phyloP scores from a whole-genome alignment of 2,888 invertebrate species.

The Trimorus sp. region DNA sequence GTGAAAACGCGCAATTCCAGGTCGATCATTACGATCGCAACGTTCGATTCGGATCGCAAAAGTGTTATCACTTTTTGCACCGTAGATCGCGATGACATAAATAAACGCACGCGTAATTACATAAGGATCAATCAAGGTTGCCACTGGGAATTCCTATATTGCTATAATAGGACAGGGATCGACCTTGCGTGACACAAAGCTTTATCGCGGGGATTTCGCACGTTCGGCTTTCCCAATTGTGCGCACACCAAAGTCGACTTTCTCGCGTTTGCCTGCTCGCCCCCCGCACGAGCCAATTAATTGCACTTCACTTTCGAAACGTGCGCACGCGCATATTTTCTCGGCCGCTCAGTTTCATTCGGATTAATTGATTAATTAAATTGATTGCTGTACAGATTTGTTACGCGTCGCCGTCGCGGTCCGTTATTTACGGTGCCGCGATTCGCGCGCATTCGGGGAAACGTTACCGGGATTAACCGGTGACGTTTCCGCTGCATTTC shows the following conservation, averaged over 20 bases:
- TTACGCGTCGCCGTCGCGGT: slow-evolving; percentile 27
- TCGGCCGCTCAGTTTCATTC: slow-evolving; percentile 28
- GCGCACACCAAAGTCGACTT: slow-evolving; percentile 59
- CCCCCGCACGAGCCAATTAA: slow-evolving; percentile 52
- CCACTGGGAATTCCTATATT: slow-evolving; percentile 38
- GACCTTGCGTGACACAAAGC: slow-evolving; percentile 61
- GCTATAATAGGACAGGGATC: slow-evolving; percentile 50
- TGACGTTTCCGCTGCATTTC: not conserved
- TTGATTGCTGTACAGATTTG: slow-evolving; percentile 44
- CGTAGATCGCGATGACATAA: slow-evolving; percentile 28
- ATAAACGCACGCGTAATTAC: slow-evolving; percentile 24
- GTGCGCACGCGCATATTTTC: slow-evolving; percentile 45
- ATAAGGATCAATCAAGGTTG: slow-evolving; percentile 55
- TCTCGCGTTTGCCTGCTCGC: slow-evolving; percentile 40
- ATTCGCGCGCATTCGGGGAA: slow-evolving; percentile 7
- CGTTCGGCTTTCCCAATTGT: slow-evolving; percentile 64
- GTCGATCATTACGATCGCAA: not conserved
- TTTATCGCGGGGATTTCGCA: slow-evolving; percentile 60
- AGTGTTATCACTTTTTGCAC: not conserved
- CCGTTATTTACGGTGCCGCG: slow-evolving; percentile 27
- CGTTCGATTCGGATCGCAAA: not conserved
- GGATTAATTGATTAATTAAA: slow-evolving; percentile 58
- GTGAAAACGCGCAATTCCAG: too few relatives aligned
- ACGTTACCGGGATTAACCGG: slow-evolving; percentile 22
- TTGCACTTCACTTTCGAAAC: slow-evolving; percentile 58